Evolutionary conservation across 2,797 vertebrate genomes (phyloP), one percentile per base, ranked within the genome.

Genomic region (Xenopus petersii): DNA sequence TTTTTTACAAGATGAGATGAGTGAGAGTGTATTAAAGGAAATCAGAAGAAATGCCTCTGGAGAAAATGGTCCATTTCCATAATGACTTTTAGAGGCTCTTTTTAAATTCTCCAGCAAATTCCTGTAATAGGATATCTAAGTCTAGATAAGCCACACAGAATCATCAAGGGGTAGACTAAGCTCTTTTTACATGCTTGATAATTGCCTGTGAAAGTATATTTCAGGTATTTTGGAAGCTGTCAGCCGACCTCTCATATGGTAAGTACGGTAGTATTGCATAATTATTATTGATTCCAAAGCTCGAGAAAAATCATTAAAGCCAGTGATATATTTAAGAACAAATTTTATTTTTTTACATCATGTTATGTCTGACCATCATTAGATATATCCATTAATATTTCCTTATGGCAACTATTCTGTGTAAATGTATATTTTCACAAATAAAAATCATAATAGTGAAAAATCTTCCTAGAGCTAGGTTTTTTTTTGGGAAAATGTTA

Each of bases 1-100:
- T 54, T 65, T 74, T 74, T 74, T 64, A 66, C 77, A 79, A 70
- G 70, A 70, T 74, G 71, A 78, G 64, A 65, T 65, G 71, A 70
- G 71, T 64, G 26, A 30, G 49, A 70, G 55, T 64, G n/a, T 60
- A 64, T 64, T 64, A 64, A 65, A 30, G 62, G 67, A 24, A 79
- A 47, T 17, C 54, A 65, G 12, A 8, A 1, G 3, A 71, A 60
- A 36, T 48, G 36, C 58, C 58, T 69, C 59, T 13, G 67, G 72
- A 73, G 42, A 59, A 65, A 65, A 69, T 24, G 12, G 69, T 74
- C 71, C 61, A 60, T 79, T 74, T 70, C 15, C 55, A 66, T 74
- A 55, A 79, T 79, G 71, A 79, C 66, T 70, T 42, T 30, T 30
- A 30, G 26, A 73, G 58, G 56, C 58, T 69, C 61, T 65, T 73